Evolutionary conservation across 2,113 vertebrate species (phyloP), one percentile per base, ranked within the genome.

Genomic region (Podarcis raffonei): DNA sequence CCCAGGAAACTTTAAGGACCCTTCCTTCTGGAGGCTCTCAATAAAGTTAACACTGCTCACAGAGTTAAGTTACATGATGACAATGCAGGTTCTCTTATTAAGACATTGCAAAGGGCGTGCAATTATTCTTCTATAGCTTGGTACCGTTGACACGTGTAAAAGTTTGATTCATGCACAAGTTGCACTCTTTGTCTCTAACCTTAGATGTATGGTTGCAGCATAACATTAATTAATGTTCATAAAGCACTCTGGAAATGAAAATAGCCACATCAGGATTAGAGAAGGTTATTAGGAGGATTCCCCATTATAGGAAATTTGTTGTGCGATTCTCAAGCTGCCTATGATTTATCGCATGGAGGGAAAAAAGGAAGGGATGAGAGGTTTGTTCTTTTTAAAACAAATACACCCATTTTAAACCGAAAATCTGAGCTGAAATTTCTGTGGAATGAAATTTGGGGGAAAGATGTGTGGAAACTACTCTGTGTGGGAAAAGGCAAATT

Each of bases 251-350:
- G 9, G n/a, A 37, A 53, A 9, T 1, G 72, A 37, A 22, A 74
- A 84, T 13, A 0, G 1, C 23, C 2, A 30, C 4, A 78, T 13
- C 62, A 82, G 84, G 72, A 27, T 35, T 37, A 27, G 39, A 59
- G 59, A 25, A 0, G 1, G 6, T 80, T 69, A 80, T 87, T 87
- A 69, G 53, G 68, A 69, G 65, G 5, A 68, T 2, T 81, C 0
- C 6, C 62, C 15, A 79, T 8, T 8, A 20, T 39, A 1, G 39
- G 6, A 0, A 68, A 79, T 86, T 35, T 48, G 72, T 1, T 65
- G 77, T 6, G 75, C 37, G 30, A 65, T 4, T 79, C 9, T 3
- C 27, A 84, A 72, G 1, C 92, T 94, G 97, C 96, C 37, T 48
- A 25, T 37, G n/a, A 71, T 83, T 69, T 71, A 69, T 83, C 69